These are phyloP conservation scores for Periophthalmus magnuspinnatus DNA, from an alignment of 2,797 vertebrate genomes.

Conservation along the genomic window DNA sequence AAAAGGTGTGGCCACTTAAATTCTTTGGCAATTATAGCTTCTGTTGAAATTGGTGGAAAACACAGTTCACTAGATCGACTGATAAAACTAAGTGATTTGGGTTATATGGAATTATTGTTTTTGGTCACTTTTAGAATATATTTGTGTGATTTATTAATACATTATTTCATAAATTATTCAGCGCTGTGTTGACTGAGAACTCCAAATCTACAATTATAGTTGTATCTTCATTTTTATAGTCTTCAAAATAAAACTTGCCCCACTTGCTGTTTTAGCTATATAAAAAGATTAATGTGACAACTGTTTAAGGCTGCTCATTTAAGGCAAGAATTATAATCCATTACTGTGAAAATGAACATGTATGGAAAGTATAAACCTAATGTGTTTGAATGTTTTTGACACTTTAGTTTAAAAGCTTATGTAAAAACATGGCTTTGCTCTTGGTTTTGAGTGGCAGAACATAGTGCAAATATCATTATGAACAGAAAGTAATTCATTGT, in stretches of 20 bases:
- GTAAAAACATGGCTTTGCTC: not conserved
- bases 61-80: not conserved
- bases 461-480: too few species aligned
- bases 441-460: not conserved
- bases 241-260: not conserved
- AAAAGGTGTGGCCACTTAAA: slow-evolving; percentile 21
- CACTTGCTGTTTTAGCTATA: not conserved
- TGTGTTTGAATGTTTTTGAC: not conserved
- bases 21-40: slow-evolving; percentile 8
- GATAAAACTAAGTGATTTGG: not conserved
- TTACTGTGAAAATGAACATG: not conserved
- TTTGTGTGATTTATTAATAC: too few species aligned
- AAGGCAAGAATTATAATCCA: not conserved
- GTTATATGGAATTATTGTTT: not conserved
- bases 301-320: too few species aligned
- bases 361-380: not conserved
- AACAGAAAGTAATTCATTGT: too few species aligned
- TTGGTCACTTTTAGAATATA: not conserved
- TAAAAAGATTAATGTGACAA: not conserved
- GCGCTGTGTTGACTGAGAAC: not conserved
- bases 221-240: not conserved
- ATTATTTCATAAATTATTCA: too few species aligned
- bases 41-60: not conserved
- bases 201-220: not conserved
- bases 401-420: not conserved